phyloP scores from a whole-genome alignment of 2,113 vertebrate species.

The Gnathonemus longibarbis region DNA sequence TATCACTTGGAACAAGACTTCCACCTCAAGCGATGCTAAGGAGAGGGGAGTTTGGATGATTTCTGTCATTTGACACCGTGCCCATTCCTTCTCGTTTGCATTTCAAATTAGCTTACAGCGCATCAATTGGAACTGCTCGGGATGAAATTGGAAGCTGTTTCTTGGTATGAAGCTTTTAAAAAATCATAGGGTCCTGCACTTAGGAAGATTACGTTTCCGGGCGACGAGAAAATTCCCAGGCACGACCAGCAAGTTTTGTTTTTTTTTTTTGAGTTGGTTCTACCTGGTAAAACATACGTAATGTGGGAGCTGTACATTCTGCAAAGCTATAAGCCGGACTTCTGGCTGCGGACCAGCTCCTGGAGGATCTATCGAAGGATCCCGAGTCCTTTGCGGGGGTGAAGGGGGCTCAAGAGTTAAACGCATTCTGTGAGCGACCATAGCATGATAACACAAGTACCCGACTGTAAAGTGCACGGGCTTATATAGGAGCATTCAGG shows the following conservation, averaged over 20 bases:
- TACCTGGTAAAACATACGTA: neutral
- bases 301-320: neutral
- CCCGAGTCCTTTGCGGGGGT: neutral
- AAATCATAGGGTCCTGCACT: constrained; percentile 55
- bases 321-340: constrained; percentile 16
- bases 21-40: constrained; percentile 42
- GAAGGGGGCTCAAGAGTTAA: neutral
- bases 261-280: neutral
- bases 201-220: constrained; percentile 52
- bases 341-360: neutral
- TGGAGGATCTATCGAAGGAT: neutral
- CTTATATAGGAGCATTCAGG: constrained; percentile 59
- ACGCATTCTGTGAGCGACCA: neutral
- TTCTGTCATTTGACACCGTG: neutral
- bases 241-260: constrained; percentile 15
- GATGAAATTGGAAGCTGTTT: constrained; percentile 52
- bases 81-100: constrained; percentile 30
- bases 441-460: constrained; percentile 8
- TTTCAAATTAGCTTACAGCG: constrained; percentile 45
- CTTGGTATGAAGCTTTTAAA: constrained; percentile 41
- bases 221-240: constrained; percentile 25
- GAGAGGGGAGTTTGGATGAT: constrained; percentile 15
- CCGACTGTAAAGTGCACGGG: constrained; percentile 45
- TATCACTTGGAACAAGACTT: constrained; percentile 24
- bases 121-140: constrained; percentile 38